These are phyloP conservation scores for Caenorhabditis virilis DNA, from an alignment of 2,888 invertebrate genomes.

Conservation along the genomic window DNA sequence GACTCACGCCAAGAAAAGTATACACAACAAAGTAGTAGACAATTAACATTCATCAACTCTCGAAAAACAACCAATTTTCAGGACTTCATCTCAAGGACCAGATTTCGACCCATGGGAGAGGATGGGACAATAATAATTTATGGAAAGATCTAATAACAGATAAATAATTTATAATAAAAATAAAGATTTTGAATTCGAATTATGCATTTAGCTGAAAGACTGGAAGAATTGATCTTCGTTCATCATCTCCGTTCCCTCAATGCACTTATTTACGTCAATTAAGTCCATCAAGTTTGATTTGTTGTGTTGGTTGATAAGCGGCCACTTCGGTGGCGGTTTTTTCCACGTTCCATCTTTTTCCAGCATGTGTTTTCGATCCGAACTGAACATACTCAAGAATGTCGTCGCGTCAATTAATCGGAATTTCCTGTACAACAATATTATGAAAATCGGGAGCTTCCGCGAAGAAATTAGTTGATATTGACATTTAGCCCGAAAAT, in stretches of 20 bases:
- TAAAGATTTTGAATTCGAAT: not conserved
- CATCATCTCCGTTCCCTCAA: constrained; percentile 4
- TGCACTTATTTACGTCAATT: not conserved
- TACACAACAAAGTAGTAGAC: constrained; percentile 5
- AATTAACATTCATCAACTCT: not conserved
- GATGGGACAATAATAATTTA: constrained; percentile 17
- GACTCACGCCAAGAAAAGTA: constrained; percentile 10
- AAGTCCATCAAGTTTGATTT: constrained; percentile 15
- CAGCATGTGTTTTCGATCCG: constrained; percentile 45
- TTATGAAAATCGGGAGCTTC: too few relatives aligned
- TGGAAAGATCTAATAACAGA: not conserved
- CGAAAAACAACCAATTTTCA: constrained; percentile 1
- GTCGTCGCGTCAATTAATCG: constrained; percentile 23
- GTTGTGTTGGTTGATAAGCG: constrained; percentile 5
- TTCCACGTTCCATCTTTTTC: constrained; percentile 15
- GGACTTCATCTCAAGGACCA: constrained; percentile 8
- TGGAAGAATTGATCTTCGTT: constrained; percentile 7
- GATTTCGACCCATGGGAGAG: constrained; percentile 42
- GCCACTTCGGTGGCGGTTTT: constrained; percentile 23
- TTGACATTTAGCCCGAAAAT: too few relatives aligned
- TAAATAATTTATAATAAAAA: constrained; percentile 20
- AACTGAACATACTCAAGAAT: constrained; percentile 31
- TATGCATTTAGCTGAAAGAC: constrained; percentile 5
- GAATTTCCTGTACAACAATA: constrained; percentile 28
- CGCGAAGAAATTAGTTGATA: too few relatives aligned